A percentile compares a stretch with the other conserved stretches of the same genome.
Conservation (phyloP, 1,140 invertebrate genomes). For the Temnothorax curvispinosus region DNA sequence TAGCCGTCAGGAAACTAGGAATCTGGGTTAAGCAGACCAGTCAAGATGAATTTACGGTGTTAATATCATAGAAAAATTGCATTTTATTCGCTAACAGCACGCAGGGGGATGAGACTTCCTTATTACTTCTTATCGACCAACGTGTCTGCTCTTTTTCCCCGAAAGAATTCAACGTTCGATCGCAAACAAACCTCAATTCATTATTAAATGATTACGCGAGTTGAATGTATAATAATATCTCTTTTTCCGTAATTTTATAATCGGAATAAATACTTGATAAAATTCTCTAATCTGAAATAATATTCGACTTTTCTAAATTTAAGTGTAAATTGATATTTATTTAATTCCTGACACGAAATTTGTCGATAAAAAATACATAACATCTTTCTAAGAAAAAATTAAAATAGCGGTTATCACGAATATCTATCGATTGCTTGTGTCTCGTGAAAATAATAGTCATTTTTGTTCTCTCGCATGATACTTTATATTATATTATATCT, state of each 20-base stretch:
- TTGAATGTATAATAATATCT: neutral
- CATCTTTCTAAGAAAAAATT: neutral
- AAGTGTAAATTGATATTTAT: neutral
- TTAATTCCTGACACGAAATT: neutral
- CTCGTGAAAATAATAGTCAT: neutral
- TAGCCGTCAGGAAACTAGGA: constrained; percentile 58
- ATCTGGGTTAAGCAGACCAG: constrained; percentile 77
- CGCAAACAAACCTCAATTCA: constrained; percentile 32
- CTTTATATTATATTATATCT: neutral
- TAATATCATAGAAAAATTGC: constrained; percentile 80
- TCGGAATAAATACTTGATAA: neutral
- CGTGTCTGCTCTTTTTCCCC: neutral
- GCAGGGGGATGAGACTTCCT: constrained; percentile 34
- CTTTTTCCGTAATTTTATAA: neutral
- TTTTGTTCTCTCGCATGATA: neutral
- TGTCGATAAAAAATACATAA: too few relatives aligned
- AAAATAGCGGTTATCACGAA: neutral
- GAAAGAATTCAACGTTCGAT: constrained; percentile 8
- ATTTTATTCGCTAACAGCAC: constrained; percentile 70
- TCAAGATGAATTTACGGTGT: constrained; percentile 78
- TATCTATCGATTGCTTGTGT: too few relatives aligned
- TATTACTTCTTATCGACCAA: constrained; percentile 76
- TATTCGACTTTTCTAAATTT: neutral
- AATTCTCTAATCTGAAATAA: neutral
- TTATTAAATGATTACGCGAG: neutral